These are phyloP conservation scores for Typhlichthys eigenmanni DNA, from an alignment of 2,797 vertebrate species.

Conservation along the genomic window DNA sequence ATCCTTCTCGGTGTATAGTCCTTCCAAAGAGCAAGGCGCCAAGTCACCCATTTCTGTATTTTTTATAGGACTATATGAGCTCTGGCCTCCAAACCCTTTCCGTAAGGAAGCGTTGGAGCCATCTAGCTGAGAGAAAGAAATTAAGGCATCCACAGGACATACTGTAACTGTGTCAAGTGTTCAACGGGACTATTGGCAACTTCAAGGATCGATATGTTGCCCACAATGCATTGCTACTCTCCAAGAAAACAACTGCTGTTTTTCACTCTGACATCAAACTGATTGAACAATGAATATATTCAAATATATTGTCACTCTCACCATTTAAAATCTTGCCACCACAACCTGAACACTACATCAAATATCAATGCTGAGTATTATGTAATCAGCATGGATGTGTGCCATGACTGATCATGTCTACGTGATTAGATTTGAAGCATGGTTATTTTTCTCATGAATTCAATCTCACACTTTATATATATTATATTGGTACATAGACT, in stretches of 20 bases:
- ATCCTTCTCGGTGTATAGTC: constrained; percentile 86
- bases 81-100: constrained; percentile 45
- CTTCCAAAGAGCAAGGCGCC: constrained; percentile 13
- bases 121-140: constrained; percentile 14
- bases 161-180: constrained; percentile 38
- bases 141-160: constrained; percentile 42
- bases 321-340: constrained; percentile 18
- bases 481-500: constrained; percentile 61
- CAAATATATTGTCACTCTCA: constrained; percentile 32
- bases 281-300: neutral
- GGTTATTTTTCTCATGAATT: constrained; percentile 39
- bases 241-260: constrained; percentile 40
- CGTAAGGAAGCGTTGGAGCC: constrained; percentile 45
- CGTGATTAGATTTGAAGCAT: constrained; percentile 37
- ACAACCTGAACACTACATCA: constrained; percentile 31
- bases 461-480: constrained; percentile 45
- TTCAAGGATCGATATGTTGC: constrained; percentile 48
- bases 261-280: constrained; percentile 11
- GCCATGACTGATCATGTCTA: constrained; percentile 49
- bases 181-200: constrained; percentile 54
- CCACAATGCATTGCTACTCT: constrained; percentile 48
- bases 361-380: constrained; percentile 26
- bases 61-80: constrained; percentile 50
- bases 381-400: constrained; percentile 38
- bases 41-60: constrained; percentile 33